A percentile compares a stretch with the other conserved stretches of the same genome.
These are phyloP conservation scores for Urocyon cinereoargenteus DNA, from an alignment of 2,797 vertebrate genomes.

Conservation along the genomic window DNA sequence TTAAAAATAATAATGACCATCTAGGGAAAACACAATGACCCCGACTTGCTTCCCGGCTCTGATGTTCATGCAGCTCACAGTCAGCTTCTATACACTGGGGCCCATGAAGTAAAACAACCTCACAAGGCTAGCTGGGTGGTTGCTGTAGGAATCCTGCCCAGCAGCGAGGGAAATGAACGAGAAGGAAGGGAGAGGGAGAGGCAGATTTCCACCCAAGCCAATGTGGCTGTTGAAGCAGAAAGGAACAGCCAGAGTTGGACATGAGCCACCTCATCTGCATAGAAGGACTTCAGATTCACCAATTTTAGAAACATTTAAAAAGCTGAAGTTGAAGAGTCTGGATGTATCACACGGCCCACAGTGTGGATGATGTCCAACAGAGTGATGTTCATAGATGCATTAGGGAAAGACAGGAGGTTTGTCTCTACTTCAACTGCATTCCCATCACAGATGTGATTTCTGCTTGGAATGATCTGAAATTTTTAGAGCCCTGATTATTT, in stretches of 20 bases:
- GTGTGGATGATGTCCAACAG: neutral
- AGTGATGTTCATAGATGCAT: neutral
- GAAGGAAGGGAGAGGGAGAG: neutral
- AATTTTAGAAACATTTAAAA: slow-evolving; percentile 30
- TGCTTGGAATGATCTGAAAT: neutral
- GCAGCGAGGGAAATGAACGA: neutral
- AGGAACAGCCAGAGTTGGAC: neutral
- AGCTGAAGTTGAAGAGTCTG: neutral
- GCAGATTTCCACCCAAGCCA: neutral
- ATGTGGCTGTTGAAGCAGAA: neutral
- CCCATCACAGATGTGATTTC: neutral
- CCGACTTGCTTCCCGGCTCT: neutral
- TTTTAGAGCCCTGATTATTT: neutral
- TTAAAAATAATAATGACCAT: neutral
- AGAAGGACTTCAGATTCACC: slow-evolving; percentile 29
- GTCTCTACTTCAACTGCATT: neutral
- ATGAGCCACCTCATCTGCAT: neutral
- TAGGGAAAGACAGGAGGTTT: neutral
- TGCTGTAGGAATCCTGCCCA: neutral
- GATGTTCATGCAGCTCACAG: neutral
- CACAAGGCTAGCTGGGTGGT: too few species aligned
- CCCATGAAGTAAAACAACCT: neutral
- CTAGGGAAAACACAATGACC: neutral
- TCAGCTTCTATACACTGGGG: neutral
- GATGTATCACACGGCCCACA: neutral